phyloP scores from a whole-genome alignment of 2,113 vertebrate species.

The Alces alces region DNA sequence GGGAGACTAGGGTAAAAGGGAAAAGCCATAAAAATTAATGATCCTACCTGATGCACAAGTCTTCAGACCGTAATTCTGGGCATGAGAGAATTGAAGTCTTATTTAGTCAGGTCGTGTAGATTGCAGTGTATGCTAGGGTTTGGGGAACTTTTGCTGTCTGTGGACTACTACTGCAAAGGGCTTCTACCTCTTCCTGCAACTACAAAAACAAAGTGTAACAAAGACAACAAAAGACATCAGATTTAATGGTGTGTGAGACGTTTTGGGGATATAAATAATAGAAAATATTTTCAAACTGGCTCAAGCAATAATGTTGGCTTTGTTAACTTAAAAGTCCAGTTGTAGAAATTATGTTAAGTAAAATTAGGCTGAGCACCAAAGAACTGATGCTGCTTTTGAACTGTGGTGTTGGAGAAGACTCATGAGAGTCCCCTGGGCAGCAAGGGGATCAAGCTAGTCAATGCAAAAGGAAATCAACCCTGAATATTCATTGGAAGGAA shows the following conservation, averaged over 20 bases:
- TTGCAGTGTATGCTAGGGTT: background rate
- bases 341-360: background rate
- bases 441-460: background rate
- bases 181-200: background rate
- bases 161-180: background rate
- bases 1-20: slow-evolving; percentile 55
- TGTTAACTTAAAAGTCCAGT: background rate
- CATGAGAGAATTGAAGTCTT: slow-evolving; percentile 23
- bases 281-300: background rate
- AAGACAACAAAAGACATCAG: background rate
- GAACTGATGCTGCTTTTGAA: background rate
- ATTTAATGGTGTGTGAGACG: background rate
- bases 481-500: background rate
- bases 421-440: background rate
- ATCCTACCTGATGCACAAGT: slow-evolving; percentile 20
- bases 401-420: background rate
- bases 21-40: slow-evolving; percentile 68
- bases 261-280: background rate
- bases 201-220: background rate
- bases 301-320: background rate
- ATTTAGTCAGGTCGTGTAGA: background rate
- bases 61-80: slow-evolving; percentile 45
- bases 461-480: background rate
- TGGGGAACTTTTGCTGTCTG: background rate
- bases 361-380: background rate